Evolutionary conservation across 2,797 vertebrate genomes (phyloP), one percentile per base, ranked within the genome.

Genomic region (Taeniopygia guttata): DNA sequence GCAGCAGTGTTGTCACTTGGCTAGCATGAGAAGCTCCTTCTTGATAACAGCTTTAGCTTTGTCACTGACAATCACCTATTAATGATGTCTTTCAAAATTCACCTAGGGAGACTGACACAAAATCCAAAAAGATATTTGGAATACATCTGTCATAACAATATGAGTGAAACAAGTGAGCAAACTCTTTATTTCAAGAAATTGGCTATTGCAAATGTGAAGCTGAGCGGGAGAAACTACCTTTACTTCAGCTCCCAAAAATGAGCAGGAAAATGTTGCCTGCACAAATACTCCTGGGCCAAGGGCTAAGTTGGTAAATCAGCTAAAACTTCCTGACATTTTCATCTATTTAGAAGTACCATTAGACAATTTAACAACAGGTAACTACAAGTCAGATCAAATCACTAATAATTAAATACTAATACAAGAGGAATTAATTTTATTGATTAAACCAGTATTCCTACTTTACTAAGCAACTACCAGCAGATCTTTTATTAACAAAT

Each of bases 91-190:
- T 94, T 94, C 84, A 81, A 88, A 93, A 91, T 89, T 93, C 89
- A 73, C 54, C 94, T 84, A 60, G 92, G 91, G 96, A 95, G 87
- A 95, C 84, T 48, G 84, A 78, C 29, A 83, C 20, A 84, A 93
- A 95, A 94, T 54, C 63, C 63, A 93, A 81, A 95, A 96, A 88
- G 89, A 94, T 62, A 86, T 84, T 70, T 87, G 70, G 94, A 96
- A 94, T 96, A 91, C 89, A 95, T 70, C 94, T 96, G 95, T 96
- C 96, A 96, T 64, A 97, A 96, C 85, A 94, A 43, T 58, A 23
- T 56, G 74, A 94, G 52, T 87, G 91, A 96, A 93, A 93, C 91
- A 83, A n/a, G 29, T 0, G 46, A 96, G 91, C 29, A 79, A 96
- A 94, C 34, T 84, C 94, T 83, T 54, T 70, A 80, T 87, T 93